A percentile compares a stretch with the other conserved stretches of the same genome.
Evolutionary conservation across 2,113 vertebrate genomes (phyloP).

Genomic region (Pycnonotus jocosus): DNA sequence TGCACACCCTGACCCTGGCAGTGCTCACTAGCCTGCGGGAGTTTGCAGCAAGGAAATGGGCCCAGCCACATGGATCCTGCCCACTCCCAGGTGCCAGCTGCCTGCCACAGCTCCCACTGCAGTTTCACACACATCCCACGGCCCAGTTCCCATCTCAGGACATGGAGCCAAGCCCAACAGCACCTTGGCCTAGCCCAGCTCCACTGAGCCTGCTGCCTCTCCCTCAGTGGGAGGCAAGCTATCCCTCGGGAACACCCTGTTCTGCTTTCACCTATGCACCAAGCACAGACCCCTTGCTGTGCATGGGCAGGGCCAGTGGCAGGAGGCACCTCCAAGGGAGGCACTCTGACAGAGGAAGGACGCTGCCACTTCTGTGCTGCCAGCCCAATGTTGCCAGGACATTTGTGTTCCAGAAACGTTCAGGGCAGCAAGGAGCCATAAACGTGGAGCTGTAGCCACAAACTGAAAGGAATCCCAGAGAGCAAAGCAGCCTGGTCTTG

Average conservation of each 20-base stretch:
- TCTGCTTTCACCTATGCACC: fast-evolving
- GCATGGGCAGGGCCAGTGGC: fast-evolving
- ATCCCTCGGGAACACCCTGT: fast-evolving
- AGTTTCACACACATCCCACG: neutral
- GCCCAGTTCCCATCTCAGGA: neutral
- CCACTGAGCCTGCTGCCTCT: neutral
- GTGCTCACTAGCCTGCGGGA: neutral
- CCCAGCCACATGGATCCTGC: fast-evolving
- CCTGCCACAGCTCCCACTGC: neutral
- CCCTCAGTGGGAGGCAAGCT: neutral
- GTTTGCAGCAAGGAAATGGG: fast-evolving
- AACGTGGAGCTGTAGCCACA: neutral
- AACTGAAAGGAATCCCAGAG: neutral
- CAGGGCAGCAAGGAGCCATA: neutral
- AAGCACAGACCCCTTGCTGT: neutral
- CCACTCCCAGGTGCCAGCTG: neutral
- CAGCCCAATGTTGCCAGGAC: fast-evolving
- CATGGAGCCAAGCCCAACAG: neutral
- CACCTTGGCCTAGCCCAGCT: neutral
- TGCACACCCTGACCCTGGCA: neutral
- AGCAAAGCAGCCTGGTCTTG: neutral
- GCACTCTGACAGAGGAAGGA: fast-evolving
- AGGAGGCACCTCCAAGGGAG: neutral
- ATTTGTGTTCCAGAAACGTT: neutral
- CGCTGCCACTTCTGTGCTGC: neutral